Conservation (phyloP, 2,113 vertebrate species). For the Apeltes quadracus region DNA sequence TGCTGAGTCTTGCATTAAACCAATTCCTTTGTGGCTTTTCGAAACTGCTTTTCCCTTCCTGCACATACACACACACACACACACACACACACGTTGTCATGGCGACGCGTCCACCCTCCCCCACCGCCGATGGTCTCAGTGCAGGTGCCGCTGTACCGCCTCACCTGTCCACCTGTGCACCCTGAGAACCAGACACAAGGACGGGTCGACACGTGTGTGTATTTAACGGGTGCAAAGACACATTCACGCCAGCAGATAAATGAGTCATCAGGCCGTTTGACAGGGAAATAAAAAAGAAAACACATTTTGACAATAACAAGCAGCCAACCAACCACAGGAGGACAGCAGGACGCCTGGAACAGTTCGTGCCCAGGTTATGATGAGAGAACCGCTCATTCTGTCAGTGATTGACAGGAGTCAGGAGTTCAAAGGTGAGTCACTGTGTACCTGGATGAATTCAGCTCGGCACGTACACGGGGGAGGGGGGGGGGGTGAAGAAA, state of each 20-base stretch:
- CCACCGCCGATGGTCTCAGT: background rate
- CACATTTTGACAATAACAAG: background rate
- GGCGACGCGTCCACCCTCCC: background rate
- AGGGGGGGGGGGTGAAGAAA: too few relatives aligned
- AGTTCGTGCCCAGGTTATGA: background rate
- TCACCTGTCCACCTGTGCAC: conserved; percentile 1
- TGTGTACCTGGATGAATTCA: too few relatives aligned
- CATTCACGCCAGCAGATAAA: too few relatives aligned
- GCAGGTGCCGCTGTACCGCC: background rate
- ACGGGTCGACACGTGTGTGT: too few relatives aligned
- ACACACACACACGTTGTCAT: background rate
- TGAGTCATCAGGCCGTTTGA: background rate
- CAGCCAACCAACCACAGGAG: conserved; percentile 41
- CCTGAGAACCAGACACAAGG: background rate
- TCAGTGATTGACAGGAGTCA: background rate
- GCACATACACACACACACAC: conserved; percentile 7
- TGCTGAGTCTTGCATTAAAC: background rate
- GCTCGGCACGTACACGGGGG: too few relatives aligned
- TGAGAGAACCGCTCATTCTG: too few relatives aligned
- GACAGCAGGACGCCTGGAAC: conserved; percentile 43
- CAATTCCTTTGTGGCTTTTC: background rate
- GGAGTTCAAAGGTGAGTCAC: background rate
- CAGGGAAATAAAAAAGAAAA: background rate
- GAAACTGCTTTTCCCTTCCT: conserved; percentile 8
- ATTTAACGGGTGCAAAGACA: too few relatives aligned